A percentile compares a stretch with the other conserved stretches of the same genome.
phyloP scores from a whole-genome alignment of 2,888 invertebrate genomes.

The Dryobota labecula region DNA sequence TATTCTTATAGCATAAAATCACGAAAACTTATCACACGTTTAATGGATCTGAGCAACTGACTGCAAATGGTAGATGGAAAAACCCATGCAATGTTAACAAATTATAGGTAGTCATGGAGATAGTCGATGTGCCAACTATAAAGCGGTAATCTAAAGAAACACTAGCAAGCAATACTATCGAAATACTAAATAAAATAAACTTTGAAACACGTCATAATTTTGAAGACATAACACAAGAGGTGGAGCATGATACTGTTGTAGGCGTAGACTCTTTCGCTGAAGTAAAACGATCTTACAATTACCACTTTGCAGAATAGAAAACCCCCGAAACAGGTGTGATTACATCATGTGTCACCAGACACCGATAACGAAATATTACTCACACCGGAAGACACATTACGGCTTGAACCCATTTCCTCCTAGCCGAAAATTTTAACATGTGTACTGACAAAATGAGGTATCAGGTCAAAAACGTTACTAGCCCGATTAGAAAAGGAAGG shows the following conservation, averaged over 20 bases:
- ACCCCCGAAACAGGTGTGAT: slow-evolving; percentile 22
- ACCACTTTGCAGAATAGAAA: slow-evolving; percentile 1
- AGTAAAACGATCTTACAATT: slow-evolving; percentile 7
- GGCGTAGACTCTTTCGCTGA: too few species aligned
- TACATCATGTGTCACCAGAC: slow-evolving; percentile 21
- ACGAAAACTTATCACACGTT: slow-evolving; percentile 1
- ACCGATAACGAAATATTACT: slow-evolving; percentile 46
- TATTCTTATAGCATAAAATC: not conserved
- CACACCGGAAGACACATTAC: slow-evolving; percentile 56
- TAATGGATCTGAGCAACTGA: not conserved
- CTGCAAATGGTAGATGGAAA: slow-evolving; percentile 38
- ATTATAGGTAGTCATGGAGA: slow-evolving; percentile 43
- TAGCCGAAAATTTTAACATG: slow-evolving; percentile 34
- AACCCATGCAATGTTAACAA: slow-evolving; percentile 34
- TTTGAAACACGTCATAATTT: slow-evolving; percentile 7
- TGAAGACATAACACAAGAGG: slow-evolving; percentile 1
- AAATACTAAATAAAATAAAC: slow-evolving; percentile 27
- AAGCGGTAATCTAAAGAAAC: slow-evolving; percentile 25
- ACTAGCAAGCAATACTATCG: slow-evolving; percentile 1
- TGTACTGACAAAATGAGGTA: slow-evolving; percentile 32
- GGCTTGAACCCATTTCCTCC: slow-evolving; percentile 53
- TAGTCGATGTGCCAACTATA: slow-evolving; percentile 26
- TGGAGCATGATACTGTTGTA: not conserved
- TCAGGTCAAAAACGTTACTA: slow-evolving; percentile 39
- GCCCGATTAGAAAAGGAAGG: slow-evolving; percentile 46